phyloP scores from a whole-genome alignment of 1,140 invertebrate species.

The Lasioglossum baleicum region DNA sequence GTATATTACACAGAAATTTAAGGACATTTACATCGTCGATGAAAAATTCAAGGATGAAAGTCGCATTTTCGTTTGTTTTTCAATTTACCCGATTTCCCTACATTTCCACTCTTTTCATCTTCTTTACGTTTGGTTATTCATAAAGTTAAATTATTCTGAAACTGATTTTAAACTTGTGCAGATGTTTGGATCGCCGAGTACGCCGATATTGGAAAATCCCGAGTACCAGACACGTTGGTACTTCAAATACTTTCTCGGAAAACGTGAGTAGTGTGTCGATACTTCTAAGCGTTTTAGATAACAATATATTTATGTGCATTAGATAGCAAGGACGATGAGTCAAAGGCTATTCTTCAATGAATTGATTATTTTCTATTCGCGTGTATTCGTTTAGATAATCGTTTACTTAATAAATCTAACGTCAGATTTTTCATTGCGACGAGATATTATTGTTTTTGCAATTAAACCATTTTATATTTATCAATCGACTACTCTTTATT shows the following conservation, averaged over 20 bases:
- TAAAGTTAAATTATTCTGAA: neutral
- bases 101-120: no score
- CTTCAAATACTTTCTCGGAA: slow-evolving; percentile 94
- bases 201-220: slow-evolving; percentile 92
- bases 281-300: slow-evolving; percentile 1
- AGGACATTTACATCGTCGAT: no score
- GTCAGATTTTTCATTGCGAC: no score
- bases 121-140: neutral
- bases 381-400: neutral
- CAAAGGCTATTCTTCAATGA: no score
- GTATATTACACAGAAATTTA: no score
- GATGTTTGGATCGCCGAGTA: slow-evolving; percentile 90
- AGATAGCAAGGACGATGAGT: neutral
- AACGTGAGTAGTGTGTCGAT: slow-evolving; percentile 85
- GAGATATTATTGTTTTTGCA: no score
- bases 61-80: no score
- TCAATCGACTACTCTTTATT: no score
- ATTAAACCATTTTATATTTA: no score
- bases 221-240: slow-evolving; percentile 95
- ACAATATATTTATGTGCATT: neutral
- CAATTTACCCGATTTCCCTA: no score
- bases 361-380: neutral
- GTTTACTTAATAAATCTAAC: no score
- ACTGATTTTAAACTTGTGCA: slow-evolving; percentile 73
- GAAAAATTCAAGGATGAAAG: no score